These are phyloP conservation scores for Ctenochaetus hawaiiensis DNA, from an alignment of 2,797 vertebrate species.

Conservation along the genomic window DNA sequence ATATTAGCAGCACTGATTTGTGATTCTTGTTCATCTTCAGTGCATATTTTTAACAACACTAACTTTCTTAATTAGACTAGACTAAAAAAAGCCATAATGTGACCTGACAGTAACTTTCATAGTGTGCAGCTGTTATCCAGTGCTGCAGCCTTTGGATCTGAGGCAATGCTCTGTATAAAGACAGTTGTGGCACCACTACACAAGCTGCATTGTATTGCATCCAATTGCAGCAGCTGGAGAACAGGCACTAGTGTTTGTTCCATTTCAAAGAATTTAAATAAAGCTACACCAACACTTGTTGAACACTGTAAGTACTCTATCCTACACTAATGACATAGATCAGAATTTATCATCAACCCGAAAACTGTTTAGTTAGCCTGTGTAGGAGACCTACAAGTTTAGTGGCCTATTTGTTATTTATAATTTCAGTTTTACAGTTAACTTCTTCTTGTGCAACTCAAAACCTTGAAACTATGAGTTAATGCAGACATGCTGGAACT, in stretches of 20 bases:
- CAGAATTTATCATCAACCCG: neutral
- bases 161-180: neutral
- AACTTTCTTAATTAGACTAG: neutral
- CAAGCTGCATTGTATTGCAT: conserved; percentile 37
- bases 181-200: conserved; percentile 42
- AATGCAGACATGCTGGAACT: too few relatives aligned
- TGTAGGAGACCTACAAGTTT: neutral
- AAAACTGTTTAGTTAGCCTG: neutral
- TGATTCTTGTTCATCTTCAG: neutral
- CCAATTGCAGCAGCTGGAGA: conserved; percentile 36
- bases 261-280: conserved; percentile 4
- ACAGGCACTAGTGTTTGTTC: conserved; percentile 1
- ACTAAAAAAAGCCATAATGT: neutral
- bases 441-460: too few relatives aligned
- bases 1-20: neutral
- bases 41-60: neutral
- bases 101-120: neutral
- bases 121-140: conserved; percentile 26
- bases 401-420: neutral
- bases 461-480: too few relatives aligned
- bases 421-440: neutral
- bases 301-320: neutral
- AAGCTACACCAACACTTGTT: neutral
- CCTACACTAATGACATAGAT: neutral
- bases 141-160: conserved; percentile 14